These are phyloP conservation scores for Elymnias hypermnestra DNA, from an alignment of 1,140 invertebrate genomes.

Conservation along the genomic window DNA sequence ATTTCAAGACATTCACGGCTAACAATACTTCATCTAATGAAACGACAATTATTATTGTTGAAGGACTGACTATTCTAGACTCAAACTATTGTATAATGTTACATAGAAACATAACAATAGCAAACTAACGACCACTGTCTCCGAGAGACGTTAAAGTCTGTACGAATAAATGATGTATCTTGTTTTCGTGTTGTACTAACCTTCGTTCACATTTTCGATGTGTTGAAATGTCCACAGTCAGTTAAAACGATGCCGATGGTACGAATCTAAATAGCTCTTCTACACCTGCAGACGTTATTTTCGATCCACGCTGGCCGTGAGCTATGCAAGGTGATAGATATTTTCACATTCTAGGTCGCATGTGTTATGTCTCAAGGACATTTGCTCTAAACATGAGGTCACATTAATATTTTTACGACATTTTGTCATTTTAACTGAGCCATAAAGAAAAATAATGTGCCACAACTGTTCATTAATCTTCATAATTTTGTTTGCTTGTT, in stretches of 20 bases:
- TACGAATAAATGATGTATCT: neutral
- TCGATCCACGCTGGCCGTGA: conserved; percentile 48
- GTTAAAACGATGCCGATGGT: conserved; percentile 26
- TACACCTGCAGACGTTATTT: conserved; percentile 65
- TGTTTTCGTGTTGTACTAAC: conserved; percentile 8
- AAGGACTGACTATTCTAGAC: conserved; percentile 13
- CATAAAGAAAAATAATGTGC: conserved; percentile 12
- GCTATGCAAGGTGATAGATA: conserved; percentile 60
- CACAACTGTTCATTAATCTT: neutral
- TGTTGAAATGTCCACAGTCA: conserved; percentile 19
- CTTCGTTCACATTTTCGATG: conserved; percentile 10
- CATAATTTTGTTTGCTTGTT: neutral
- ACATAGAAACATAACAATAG: conserved; percentile 17
- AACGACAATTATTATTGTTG: conserved; percentile 18
- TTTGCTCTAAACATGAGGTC: conserved; percentile 28
- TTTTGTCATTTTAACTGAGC: conserved; percentile 20
- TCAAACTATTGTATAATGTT: conserved; percentile 9
- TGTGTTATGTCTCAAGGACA: conserved; percentile 65
- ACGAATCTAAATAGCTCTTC: conserved; percentile 39
- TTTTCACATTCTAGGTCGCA: conserved; percentile 68
- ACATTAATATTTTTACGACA: conserved; percentile 28
- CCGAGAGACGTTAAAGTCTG: neutral
- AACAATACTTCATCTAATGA: conserved; percentile 8
- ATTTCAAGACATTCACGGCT: conserved; percentile 3
- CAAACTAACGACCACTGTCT: conserved; percentile 7